A percentile compares a stretch with the other conserved stretches of the same genome.
These are phyloP conservation scores for Beris morrisii DNA, from an alignment of 2,888 invertebrate genomes.

Conservation along the genomic window DNA sequence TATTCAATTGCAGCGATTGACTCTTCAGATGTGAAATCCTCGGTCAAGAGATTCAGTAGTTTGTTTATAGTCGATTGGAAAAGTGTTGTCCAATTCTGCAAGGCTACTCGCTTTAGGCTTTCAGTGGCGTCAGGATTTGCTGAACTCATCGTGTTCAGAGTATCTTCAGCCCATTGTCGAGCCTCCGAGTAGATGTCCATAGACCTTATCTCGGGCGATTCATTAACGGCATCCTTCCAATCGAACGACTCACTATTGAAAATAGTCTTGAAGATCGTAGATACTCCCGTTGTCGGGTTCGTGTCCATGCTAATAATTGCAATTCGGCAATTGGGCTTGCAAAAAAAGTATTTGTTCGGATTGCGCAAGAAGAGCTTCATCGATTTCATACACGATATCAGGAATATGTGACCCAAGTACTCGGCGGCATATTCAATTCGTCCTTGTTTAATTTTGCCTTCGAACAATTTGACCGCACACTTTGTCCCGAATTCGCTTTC, in stretches of 20 bases:
- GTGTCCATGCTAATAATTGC: constrained; percentile 59
- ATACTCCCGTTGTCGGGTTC: not conserved
- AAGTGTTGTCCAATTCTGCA: not conserved
- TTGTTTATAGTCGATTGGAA: too few relatives aligned
- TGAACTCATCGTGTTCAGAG: not conserved
- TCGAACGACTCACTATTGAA: constrained; percentile 4
- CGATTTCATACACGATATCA: constrained; percentile 60
- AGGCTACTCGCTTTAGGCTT: not conserved
- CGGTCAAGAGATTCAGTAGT: too few relatives aligned
- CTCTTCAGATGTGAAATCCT: too few relatives aligned
- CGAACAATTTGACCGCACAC: constrained; percentile 67
- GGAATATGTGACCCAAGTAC: constrained; percentile 65
- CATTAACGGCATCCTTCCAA: not conserved
- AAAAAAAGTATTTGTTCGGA: constrained; percentile 63
- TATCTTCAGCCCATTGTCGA: not conserved
- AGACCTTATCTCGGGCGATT: not conserved
- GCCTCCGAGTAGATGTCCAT: not conserved
- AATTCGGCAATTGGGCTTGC: constrained; percentile 62
- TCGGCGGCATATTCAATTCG: constrained; percentile 60
- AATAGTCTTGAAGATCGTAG: not conserved
- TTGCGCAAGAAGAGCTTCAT: constrained; percentile 62
- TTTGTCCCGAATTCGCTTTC: constrained; percentile 63
- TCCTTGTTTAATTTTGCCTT: constrained; percentile 60
- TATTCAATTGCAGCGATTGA: too few relatives aligned
- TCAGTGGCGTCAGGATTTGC: not conserved